A percentile compares a stretch with the other conserved stretches of the same genome.
Conservation (phyloP, 1,140 invertebrate species). For the Chymomyza costata region DNA sequence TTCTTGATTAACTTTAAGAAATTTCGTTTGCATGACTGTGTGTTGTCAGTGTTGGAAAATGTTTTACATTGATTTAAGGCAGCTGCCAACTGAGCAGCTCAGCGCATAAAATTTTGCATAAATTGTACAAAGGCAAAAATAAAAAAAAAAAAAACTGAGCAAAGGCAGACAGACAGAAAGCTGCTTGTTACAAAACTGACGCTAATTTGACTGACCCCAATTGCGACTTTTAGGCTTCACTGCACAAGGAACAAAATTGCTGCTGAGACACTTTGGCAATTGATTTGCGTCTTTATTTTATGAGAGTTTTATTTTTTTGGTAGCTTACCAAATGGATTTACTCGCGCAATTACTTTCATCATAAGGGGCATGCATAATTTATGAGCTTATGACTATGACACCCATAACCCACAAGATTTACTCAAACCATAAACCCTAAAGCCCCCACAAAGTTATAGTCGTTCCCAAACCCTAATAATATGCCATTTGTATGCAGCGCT, state of each 20-base stretch:
- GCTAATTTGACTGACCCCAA: slow-evolving; percentile 59
- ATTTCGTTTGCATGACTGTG: slow-evolving; percentile 7
- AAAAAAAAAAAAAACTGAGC: too few relatives aligned
- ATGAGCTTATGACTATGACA: slow-evolving; percentile 18
- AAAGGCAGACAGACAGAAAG: too few relatives aligned
- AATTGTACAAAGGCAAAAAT: slow-evolving; percentile 34
- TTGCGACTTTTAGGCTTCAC: slow-evolving; percentile 21
- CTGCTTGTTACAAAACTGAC: slow-evolving; percentile 39
- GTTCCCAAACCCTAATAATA: slow-evolving; percentile 19
- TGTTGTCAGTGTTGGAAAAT: slow-evolving; percentile 20
- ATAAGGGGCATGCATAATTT: slow-evolving; percentile 36
- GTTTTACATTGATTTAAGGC: slow-evolving; percentile 26
- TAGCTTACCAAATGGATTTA: slow-evolving; percentile 5
- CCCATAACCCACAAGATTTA: too few relatives aligned
- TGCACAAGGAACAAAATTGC: too few relatives aligned
- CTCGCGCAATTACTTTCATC: slow-evolving; percentile 21
- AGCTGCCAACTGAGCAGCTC: slow-evolving; percentile 30
- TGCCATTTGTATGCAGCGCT: slow-evolving; percentile 55
- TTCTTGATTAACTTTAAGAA: slow-evolving; percentile 30
- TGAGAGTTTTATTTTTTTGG: too few relatives aligned
- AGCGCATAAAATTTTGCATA: slow-evolving; percentile 54
- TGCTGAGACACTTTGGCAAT: too few relatives aligned
- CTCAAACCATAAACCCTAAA: too few relatives aligned
- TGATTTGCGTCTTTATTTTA: too few relatives aligned
- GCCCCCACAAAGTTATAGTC: background rate